These are phyloP conservation scores for Myotis findleyi DNA, from an alignment of 2,797 vertebrate species.

Conservation along the genomic window DNA sequence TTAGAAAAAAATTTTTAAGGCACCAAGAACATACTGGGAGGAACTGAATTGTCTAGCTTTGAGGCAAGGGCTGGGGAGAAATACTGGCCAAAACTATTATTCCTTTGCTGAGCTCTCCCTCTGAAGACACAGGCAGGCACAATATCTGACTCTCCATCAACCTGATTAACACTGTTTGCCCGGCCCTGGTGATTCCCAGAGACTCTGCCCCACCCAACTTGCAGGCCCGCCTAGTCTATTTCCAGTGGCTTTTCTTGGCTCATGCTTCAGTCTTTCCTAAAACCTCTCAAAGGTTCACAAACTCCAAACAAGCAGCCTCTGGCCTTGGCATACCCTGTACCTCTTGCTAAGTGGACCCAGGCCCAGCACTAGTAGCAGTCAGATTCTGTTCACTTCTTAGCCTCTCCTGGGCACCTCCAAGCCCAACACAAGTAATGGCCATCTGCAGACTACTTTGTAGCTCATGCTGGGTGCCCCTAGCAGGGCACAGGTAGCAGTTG, in stretches of 20 bases:
- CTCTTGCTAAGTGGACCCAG: background rate
- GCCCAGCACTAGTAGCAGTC: background rate
- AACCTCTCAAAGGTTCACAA: background rate
- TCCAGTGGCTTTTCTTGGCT: background rate
- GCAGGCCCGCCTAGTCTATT: background rate
- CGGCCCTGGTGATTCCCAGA: background rate
- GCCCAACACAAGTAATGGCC: background rate
- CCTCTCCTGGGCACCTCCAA: background rate
- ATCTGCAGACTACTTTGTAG: background rate
- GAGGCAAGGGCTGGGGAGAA: background rate
- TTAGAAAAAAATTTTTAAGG: background rate
- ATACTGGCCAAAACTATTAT: background rate
- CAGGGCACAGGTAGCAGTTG: background rate
- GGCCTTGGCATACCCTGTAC: background rate
- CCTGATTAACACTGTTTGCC: background rate
- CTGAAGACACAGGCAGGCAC: background rate
- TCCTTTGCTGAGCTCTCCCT: background rate
- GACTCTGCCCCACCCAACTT: background rate
- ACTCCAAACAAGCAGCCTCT: background rate
- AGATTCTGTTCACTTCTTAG: background rate
- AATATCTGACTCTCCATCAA: background rate
- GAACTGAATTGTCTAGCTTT: background rate
- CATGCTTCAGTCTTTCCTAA: background rate
- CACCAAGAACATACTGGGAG: background rate
- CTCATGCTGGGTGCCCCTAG: background rate